These are phyloP conservation scores for Cheilosia scutellata DNA, from an alignment of 2,888 invertebrate genomes.

Conservation along the genomic window DNA sequence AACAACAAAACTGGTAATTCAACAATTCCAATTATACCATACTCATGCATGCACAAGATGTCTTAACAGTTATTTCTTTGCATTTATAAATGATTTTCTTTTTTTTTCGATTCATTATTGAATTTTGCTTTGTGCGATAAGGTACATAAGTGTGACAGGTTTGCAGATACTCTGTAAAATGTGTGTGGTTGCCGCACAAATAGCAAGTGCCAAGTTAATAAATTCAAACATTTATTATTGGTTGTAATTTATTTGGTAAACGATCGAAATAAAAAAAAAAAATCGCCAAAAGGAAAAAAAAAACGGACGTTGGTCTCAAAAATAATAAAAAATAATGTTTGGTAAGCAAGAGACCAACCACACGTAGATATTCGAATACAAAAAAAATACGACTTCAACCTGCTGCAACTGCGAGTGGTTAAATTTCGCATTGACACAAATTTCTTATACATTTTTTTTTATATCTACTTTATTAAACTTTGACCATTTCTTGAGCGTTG, in stretches of 20 bases:
- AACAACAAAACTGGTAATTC: slow-evolving; percentile 58
- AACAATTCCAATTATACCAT: slow-evolving; percentile 46
- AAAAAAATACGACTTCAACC: slow-evolving; percentile 46
- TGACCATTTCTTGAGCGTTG: slow-evolving; percentile 67
- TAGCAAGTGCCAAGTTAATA: slow-evolving; percentile 64
- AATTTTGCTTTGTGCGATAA: slow-evolving; percentile 17
- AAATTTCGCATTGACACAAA: slow-evolving; percentile 73
- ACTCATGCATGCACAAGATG: slow-evolving; percentile 16
- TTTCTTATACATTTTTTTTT: slow-evolving; percentile 29
- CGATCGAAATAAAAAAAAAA: slow-evolving; percentile 1
- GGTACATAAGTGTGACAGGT: slow-evolving; percentile 35
- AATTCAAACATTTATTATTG: slow-evolving; percentile 69
- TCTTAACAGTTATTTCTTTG: slow-evolving; percentile 41
- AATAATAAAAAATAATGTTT: slow-evolving; percentile 1
- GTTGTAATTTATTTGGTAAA: slow-evolving; percentile 41
- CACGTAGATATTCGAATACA: slow-evolving; percentile 36
- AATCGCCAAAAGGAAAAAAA: slow-evolving; percentile 25
- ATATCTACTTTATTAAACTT: slow-evolving; percentile 55
- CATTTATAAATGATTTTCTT: slow-evolving; percentile 48
- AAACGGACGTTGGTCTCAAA: slow-evolving; percentile 37
- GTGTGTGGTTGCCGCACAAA: background rate
- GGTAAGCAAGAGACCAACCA: slow-evolving; percentile 40
- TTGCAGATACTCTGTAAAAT: slow-evolving; percentile 30
- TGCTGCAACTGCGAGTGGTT: slow-evolving; percentile 57
- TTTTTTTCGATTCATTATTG: slow-evolving; percentile 57